Percentiles rank a stretch among this genome's conserved stretches.
These are phyloP conservation scores for Heliothis peltigera DNA, from an alignment of 2,888 invertebrate species.

Conservation along the genomic window DNA sequence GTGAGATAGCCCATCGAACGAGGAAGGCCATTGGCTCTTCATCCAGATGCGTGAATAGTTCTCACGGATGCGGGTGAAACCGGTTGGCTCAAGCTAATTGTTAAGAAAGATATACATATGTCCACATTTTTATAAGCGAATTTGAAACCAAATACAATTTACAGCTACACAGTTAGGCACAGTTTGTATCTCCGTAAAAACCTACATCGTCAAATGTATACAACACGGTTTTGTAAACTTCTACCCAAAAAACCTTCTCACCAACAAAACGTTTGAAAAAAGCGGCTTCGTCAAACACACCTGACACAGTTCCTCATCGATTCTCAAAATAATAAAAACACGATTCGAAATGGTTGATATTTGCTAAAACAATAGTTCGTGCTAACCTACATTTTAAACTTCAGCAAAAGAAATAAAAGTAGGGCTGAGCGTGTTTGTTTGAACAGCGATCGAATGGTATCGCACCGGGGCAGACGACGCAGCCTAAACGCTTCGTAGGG, in stretches of 20 bases:
- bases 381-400: constrained; percentile 60
- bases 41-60: too few relatives aligned
- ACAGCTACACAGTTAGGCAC: too few relatives aligned
- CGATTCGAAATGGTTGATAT: constrained; percentile 34
- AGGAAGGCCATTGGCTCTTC: too few relatives aligned
- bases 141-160: too few relatives aligned
- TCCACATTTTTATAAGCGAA: too few relatives aligned
- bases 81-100: too few relatives aligned
- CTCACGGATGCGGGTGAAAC: too few relatives aligned
- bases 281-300: constrained; percentile 31
- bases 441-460: constrained; percentile 74
- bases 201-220: background rate
- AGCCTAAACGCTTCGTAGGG: constrained; percentile 57
- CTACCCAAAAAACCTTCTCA: background rate
- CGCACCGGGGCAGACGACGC: constrained; percentile 66
- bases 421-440: constrained; percentile 68
- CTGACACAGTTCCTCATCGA: constrained; percentile 39
- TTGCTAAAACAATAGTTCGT: constrained; percentile 57
- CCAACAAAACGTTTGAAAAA: constrained; percentile 22
- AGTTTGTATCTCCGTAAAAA: too few relatives aligned
- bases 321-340: constrained; percentile 43
- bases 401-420: constrained; percentile 69
- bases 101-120: too few relatives aligned
- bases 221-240: too few relatives aligned
- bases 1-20: too few relatives aligned